Base-by-base conservation (phyloP, 2,797 vertebrate genomes). In the Typhlichthys subterraneus region DNA sequence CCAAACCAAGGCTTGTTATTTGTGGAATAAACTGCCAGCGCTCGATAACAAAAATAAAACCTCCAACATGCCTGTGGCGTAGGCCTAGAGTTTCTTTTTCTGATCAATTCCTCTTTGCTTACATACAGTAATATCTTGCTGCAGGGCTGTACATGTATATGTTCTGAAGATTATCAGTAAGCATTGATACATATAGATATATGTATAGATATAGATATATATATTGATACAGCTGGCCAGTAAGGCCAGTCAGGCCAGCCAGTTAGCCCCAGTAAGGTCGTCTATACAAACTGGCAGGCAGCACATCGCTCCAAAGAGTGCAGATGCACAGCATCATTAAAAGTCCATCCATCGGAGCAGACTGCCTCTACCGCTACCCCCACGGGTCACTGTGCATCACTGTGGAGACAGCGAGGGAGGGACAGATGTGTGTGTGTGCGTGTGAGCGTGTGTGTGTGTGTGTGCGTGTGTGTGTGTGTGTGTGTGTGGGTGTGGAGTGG, bases 261-360 rank as follows among this genome's bases (percentile, higher is more conserved):
- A 66, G 73, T 84, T 78, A 85, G 69, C 65, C 63, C 69, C 61
- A 57, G 59, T 62, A 6, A 72, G 63, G 63, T 78, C 53, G 60
- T 66, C 67, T 59, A 63, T 63, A 68, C 45, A 58, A 61, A 47
- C 59, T 73, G 77, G 79, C 72, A 66, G 47, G 65, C 74, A 64
- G 64, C 75, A 77, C 84, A 82, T 89, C 80, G 79, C 53, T 77
- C 76, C 59, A 74, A 61, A 66, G 65, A 68, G 60, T 65, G 65
- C 79, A 73, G 77, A 84, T 82, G 73, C 69, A 73, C 70, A 76
- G 81, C 84, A 76, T 86, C 73, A 83, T 91, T 91, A 89, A 91
- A 89, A 85, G 72, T 70, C 82, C 80, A 88, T 89, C 83, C 76
- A 70, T 89, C 86, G 85, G 73, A 76, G 61, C 67, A 54, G 72